These are phyloP conservation scores for Podocnemis expansa DNA, from an alignment of 2,113 vertebrate genomes.

Conservation along the genomic window DNA sequence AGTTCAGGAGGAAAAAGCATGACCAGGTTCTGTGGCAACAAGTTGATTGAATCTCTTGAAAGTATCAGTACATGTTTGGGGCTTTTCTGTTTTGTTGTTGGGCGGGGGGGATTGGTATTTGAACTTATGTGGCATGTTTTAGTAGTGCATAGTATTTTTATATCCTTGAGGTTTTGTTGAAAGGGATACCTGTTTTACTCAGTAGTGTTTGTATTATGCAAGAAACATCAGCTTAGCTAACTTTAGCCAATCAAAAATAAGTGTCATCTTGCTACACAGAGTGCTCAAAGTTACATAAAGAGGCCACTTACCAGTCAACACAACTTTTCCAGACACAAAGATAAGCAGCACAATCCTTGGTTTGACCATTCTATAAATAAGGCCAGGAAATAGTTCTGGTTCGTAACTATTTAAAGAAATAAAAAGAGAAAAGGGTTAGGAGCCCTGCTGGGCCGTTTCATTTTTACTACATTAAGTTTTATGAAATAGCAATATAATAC, in stretches of 20 bases:
- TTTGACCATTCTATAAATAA: constrained; percentile 98
- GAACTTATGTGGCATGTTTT: background rate
- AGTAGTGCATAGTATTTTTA: background rate
- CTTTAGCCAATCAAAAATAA: too few species aligned
- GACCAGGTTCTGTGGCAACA: background rate
- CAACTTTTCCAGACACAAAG: constrained; percentile 97
- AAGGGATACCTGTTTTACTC: background rate
- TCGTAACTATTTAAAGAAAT: constrained; percentile 86
- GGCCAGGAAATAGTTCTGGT: constrained; percentile 96
- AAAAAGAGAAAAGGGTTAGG: constrained; percentile 23
- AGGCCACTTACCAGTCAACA: constrained; percentile 87
- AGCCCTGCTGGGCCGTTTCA: background rate
- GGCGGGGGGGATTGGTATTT: background rate
- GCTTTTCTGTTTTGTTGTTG: background rate
- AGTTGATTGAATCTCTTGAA: too few species aligned
- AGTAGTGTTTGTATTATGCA: background rate
- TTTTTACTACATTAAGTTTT: background rate
- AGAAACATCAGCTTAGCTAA: background rate
- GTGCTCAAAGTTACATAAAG: background rate
- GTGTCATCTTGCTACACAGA: background rate
- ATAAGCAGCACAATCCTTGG: constrained; percentile 96
- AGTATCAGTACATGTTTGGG: background rate
- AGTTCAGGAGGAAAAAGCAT: background rate
- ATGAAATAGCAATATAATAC: background rate
- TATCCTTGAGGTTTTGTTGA: background rate